Conservation (phyloP, 1,140 invertebrate species). For the Schlechtendalia chinensis region DNA sequence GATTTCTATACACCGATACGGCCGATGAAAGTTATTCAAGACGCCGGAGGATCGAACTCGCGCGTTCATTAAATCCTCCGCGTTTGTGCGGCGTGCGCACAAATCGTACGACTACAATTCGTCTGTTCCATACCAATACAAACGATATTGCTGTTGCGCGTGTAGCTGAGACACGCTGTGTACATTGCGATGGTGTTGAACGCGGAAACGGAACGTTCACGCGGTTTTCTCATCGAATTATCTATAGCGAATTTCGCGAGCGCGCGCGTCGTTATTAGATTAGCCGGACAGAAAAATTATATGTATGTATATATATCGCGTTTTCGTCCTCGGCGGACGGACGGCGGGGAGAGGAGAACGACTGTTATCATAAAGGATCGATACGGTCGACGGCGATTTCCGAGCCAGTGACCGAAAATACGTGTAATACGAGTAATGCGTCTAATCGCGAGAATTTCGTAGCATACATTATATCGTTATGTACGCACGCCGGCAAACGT, state of each 20-base stretch:
- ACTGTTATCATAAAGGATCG: too few species aligned
- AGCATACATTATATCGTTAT: too few species aligned
- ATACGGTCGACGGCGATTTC: slow-evolving; percentile 25
- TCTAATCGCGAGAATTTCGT: not conserved
- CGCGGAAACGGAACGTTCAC: not conserved
- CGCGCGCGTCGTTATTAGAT: too few species aligned
- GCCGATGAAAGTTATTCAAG: not conserved
- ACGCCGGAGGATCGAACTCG: too few species aligned
- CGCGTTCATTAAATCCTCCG: not conserved
- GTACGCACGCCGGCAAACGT: too few species aligned
- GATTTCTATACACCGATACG: too few species aligned
- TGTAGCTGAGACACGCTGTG: too few species aligned
- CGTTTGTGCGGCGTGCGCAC: not conserved
- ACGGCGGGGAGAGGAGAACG: too few species aligned
- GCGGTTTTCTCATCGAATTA: slow-evolving; percentile 8
- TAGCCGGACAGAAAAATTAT: too few species aligned
- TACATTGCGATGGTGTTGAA: not conserved
- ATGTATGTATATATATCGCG: too few species aligned
- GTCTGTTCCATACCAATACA: not conserved
- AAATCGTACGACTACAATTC: not conserved
- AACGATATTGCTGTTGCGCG: not conserved
- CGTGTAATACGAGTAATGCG: not conserved
- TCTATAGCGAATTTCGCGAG: too few species aligned
- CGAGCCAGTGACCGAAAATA: slow-evolving; percentile 11
- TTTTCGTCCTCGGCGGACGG: too few species aligned